These are phyloP conservation scores for Drosophila paranaensis DNA, from an alignment of 2,888 invertebrate species.

Conservation along the genomic window DNA sequence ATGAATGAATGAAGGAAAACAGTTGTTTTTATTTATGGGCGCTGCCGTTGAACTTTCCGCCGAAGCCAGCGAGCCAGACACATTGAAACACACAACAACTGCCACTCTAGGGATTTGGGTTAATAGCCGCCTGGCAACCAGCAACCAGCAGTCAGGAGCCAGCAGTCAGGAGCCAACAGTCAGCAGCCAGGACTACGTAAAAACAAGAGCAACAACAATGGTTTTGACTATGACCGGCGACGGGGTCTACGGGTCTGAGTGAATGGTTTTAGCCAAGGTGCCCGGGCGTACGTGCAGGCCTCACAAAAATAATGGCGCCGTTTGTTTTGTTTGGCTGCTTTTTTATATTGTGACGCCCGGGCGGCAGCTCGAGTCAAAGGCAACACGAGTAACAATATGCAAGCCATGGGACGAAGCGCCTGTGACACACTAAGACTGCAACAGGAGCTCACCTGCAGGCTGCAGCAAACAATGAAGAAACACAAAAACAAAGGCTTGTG, in stretches of 20 bases:
- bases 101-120: conserved; percentile 81
- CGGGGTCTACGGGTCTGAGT: not conserved
- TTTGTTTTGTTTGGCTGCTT: conserved; percentile 59
- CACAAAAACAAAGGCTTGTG: conserved; percentile 31
- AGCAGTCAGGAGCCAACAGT: not conserved
- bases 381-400: conserved; percentile 59
- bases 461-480: conserved; percentile 41
- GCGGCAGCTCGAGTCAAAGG: conserved; percentile 46
- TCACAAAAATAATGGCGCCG: conserved; percentile 71
- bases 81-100: conserved; percentile 64
- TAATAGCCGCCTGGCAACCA: conserved; percentile 69
- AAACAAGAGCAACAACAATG: conserved; percentile 42
- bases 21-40: conserved; percentile 52
- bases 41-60: conserved; percentile 75
- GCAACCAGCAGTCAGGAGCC: conserved; percentile 9
- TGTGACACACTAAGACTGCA: conserved; percentile 61
- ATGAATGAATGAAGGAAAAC: conserved; percentile 20
- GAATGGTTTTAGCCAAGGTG: conserved; percentile 58
- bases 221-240: conserved; percentile 38
- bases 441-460: conserved; percentile 48
- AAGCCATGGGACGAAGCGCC: conserved; percentile 27
- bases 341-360: conserved; percentile 45
- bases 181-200: conserved; percentile 31
- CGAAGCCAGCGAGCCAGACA: conserved; percentile 63
- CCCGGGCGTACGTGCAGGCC: conserved; percentile 66